Evolutionary conservation across 2,797 vertebrate species (phyloP), one percentile per base, ranked within the genome.

Genomic region (Pseudochromis fuscus): DNA sequence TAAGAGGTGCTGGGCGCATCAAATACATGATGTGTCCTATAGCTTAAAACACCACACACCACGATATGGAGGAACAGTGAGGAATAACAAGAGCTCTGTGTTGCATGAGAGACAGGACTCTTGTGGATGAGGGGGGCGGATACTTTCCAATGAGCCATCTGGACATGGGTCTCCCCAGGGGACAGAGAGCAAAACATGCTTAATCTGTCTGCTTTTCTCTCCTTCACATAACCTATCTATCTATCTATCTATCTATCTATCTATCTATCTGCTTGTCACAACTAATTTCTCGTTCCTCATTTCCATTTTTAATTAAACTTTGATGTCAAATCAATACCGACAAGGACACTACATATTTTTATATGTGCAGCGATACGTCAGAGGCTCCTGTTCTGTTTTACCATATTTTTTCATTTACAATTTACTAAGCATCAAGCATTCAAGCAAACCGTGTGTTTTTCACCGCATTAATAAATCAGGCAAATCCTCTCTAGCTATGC

Each of bases 121-220:
- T 77, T 44, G 62, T 83, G 80, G 70, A 77, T 68, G 72, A 81
- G 72, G 77, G 82, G 69, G 84, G 77, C 74, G 64, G 87, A 69
- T 72, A 73, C 56, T 86, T 90, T 88, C 77, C 75, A 86, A 85
- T 63, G 82, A 90, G 88, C 92, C 92, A 93, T 93, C 92, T 93
- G 92, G 90, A 89, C 89, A 88, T 78, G 40, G 49, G 27, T 73
- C 82, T 77, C 83, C 85, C 78, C 79, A 57, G 79, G 88, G 89
- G 77, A 84, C 73, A 81, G 40, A 67, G 72, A 75, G 67, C 59
- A 68, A 83, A 87, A 80, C 79, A 90, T 72, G 79, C 75, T 83
- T 58, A 64, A 58, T 81, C 60, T 73, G 55, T 72, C 62, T 56
- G 58, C 65, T 37, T 77, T 58, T 42, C n/a, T 70, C 18, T 33